Conservation (phyloP, 2,888 invertebrate genomes). For the Adineta ricciae region DNA sequence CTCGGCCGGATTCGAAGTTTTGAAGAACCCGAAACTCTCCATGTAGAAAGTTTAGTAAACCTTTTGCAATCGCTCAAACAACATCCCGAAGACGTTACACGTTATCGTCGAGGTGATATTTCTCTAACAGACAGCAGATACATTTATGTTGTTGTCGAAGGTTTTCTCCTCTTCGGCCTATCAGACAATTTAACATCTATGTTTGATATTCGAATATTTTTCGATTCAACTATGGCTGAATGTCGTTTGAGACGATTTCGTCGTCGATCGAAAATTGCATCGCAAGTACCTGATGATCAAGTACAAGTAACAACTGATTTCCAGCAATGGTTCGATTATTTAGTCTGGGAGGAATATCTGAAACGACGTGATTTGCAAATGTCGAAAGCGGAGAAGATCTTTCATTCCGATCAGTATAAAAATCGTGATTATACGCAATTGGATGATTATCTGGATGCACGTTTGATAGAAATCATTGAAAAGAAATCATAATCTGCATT, state of each 20-base stretch:
- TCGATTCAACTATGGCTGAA: not conserved
- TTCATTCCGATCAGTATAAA: not conserved
- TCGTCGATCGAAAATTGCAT: not conserved
- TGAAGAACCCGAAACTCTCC: not conserved
- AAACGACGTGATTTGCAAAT: not conserved
- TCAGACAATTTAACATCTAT: not conserved
- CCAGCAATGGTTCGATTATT: not conserved
- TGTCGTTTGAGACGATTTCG: not conserved
- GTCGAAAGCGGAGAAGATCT: not conserved
- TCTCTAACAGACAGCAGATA: not conserved
- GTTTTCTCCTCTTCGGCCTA: not conserved
- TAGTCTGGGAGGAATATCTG: not conserved
- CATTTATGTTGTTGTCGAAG: not conserved
- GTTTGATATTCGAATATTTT: not conserved
- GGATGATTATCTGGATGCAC: not conserved
- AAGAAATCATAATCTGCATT: not conserved
- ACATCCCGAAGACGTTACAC: not conserved
- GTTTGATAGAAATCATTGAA: not conserved
- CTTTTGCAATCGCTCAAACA: not conserved
- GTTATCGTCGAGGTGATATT: not conserved
- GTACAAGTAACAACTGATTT: not conserved
- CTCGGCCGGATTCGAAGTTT: not conserved
- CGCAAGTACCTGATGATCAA: not conserved
- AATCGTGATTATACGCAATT: not conserved
- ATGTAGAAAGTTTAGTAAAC: not conserved